Conservation (phyloP, 2,797 vertebrate genomes). For the Sorex maritimensis region DNA sequence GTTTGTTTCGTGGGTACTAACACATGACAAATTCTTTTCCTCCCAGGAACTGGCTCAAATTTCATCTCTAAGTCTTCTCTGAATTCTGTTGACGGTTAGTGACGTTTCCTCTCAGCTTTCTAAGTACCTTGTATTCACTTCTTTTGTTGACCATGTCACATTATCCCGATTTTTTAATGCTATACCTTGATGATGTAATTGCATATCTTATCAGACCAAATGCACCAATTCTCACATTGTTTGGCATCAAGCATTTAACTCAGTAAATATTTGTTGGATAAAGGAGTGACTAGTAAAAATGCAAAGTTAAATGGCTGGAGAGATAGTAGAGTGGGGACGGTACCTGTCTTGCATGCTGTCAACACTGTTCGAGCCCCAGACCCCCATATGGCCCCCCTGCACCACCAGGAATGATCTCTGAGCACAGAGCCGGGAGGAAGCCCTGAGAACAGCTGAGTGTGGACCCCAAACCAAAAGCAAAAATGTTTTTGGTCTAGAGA, state of each 20-base stretch:
- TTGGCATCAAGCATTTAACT: slow-evolving; percentile 16
- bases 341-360: too few species aligned
- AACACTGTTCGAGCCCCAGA: too few species aligned
- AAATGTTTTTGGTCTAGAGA: too few species aligned
- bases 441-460: too few species aligned
- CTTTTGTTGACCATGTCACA: background rate
- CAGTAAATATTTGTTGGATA: slow-evolving; percentile 18
- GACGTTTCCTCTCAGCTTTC: background rate
- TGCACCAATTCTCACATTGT: background rate
- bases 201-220: background rate
- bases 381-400: too few species aligned
- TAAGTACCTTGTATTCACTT: background rate
- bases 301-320: too few species aligned
- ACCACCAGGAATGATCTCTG: too few species aligned
- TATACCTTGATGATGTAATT: too few species aligned
- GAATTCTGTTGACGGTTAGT: background rate
- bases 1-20: background rate
- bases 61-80: background rate
- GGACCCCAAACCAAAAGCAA: too few species aligned
- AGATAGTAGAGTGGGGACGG: too few species aligned
- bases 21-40: background rate
- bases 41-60: slow-evolving; percentile 17
- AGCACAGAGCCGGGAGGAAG: too few species aligned
- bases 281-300: background rate
- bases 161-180: too few species aligned